These are phyloP conservation scores for Orchestia grillus DNA, from an alignment of 1,140 invertebrate genomes.

Conservation along the genomic window DNA sequence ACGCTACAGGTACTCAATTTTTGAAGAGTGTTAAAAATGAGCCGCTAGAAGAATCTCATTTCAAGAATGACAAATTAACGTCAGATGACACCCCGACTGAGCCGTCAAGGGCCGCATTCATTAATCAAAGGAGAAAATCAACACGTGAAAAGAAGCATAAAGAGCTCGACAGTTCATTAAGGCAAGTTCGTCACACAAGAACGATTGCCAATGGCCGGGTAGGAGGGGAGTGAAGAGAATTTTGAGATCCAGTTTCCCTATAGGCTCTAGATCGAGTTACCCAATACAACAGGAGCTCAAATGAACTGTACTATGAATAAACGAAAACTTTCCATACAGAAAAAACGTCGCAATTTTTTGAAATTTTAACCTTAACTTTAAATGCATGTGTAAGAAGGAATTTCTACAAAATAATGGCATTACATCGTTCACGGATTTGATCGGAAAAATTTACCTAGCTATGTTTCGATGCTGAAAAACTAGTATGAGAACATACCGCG, in stretches of 20 bases:
- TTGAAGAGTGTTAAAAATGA: background rate
- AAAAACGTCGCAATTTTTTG: background rate
- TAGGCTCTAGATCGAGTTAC: background rate
- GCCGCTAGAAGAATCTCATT: background rate
- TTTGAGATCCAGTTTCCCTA: background rate
- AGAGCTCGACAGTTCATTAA: conserved; percentile 35
- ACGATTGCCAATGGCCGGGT: background rate
- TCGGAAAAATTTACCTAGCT: no score
- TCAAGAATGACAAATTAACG: background rate
- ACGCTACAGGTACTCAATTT: background rate
- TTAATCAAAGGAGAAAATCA: conserved; percentile 36
- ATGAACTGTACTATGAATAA: no score
- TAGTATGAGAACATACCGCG: background rate
- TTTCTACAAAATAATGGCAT: no score
- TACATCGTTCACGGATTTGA: no score
- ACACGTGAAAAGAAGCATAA: conserved; percentile 13
- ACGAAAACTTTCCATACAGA: background rate
- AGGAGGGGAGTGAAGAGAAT: background rate
- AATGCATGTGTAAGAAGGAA: no score
- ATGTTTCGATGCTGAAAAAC: no score
- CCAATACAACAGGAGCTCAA: background rate
- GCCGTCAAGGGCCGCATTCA: conserved; percentile 7
- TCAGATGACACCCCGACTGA: background rate
- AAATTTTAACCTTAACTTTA: no score
- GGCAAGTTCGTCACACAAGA: conserved; percentile 32